Percentiles rank a stretch among this genome's conserved stretches.
Conservation (phyloP, 2,888 invertebrate species). For the Synanthedon formicaeformis region DNA sequence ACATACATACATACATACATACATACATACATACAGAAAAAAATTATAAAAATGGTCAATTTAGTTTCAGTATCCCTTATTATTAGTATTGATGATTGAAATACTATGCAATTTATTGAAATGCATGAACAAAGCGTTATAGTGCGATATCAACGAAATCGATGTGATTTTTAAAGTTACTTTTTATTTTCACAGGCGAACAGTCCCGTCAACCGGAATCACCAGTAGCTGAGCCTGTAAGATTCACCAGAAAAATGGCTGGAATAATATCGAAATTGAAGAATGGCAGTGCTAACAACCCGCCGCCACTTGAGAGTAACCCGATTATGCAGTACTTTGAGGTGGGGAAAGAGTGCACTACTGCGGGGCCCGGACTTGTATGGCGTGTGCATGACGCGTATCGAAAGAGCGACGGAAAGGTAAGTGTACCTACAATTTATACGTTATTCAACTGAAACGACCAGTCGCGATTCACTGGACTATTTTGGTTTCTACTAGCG, state of each 20-base stretch:
- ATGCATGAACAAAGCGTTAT: no score
- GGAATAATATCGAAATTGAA: conserved; percentile 40
- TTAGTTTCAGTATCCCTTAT: no score
- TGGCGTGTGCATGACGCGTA: conserved; percentile 94
- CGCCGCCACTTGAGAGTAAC: conserved; percentile 71
- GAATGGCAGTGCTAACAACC: conserved; percentile 16
- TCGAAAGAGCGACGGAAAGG: conserved; percentile 90
- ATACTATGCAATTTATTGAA: no score
- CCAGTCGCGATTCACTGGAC: no score
- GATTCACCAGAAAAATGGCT: conserved; percentile 26
- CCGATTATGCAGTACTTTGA: conserved; percentile 91
- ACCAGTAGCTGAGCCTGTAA: conserved; percentile 11
- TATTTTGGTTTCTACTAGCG: no score
- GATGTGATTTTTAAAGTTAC: no score
- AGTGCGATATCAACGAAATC: no score
- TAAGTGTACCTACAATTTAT: conserved; percentile 45
- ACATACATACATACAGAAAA: no score
- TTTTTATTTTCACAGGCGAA: not conserved
- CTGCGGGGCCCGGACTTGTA: conserved; percentile 88
- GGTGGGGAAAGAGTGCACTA: conserved; percentile 82
- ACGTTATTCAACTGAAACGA: no score
- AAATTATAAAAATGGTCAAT: no score
- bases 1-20: no score
- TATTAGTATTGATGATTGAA: no score
- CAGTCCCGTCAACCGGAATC: conserved; percentile 12